Percentiles rank a stretch among this genome's conserved stretches.
Evolutionary conservation across 64 coral and sea anemone genomes (phyloP).

Genomic region (Actinia tenebrosa): DNA sequence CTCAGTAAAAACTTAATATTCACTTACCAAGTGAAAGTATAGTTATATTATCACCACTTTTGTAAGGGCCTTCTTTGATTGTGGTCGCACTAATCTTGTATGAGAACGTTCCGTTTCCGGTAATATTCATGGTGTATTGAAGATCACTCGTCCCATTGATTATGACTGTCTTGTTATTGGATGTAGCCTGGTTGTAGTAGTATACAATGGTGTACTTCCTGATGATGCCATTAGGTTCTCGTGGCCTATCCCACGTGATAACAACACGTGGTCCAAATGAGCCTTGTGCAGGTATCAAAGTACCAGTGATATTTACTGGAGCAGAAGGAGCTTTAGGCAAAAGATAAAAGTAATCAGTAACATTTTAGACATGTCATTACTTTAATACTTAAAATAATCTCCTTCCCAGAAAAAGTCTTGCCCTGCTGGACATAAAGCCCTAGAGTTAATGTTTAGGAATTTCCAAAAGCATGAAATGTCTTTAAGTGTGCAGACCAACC

Average conservation of each 20-base stretch:
- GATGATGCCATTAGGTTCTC: neutral
- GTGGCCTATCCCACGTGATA: neutral
- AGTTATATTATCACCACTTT: neutral
- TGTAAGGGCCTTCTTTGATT: constrained; percentile 1
- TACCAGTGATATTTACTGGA: neutral
- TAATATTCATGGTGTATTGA: neutral
- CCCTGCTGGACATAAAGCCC: no score
- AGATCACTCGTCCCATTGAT: neutral
- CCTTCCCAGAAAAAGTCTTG: no score
- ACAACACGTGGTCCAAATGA: neutral
- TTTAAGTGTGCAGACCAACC: no score
- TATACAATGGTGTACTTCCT: neutral
- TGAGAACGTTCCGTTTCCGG: neutral
- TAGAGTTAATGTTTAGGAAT: no score
- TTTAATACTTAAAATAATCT: no score
- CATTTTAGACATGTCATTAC: no score
- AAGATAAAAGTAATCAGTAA: neutral
- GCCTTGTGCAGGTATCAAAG: neutral
- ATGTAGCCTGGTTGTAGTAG: neutral
- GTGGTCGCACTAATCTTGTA: neutral
- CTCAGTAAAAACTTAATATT: neutral
- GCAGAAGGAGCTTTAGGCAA: neutral
- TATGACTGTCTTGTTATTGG: neutral
- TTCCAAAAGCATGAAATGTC: no score
- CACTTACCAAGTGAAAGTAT: neutral